Evolutionary conservation across 2,888 invertebrate species (phyloP).

Genomic region (Mayetiola destructor): DNA sequence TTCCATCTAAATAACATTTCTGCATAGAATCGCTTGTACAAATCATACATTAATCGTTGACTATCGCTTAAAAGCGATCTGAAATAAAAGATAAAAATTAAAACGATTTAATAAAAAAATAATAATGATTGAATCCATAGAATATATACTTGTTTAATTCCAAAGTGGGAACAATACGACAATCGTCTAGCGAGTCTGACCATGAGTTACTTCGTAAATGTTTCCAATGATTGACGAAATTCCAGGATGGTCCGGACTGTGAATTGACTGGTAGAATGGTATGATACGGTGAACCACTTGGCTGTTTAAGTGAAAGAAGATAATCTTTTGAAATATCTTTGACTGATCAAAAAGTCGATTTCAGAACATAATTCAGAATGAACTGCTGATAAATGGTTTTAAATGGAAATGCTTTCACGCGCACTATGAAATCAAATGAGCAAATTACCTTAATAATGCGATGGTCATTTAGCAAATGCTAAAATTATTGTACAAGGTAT

Average conservation of each 20-base stretch:
- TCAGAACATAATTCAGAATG: no score
- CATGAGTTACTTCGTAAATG: slow-evolving; percentile 71
- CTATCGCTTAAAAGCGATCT: slow-evolving; percentile 27
- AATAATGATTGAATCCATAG: slow-evolving; percentile 19
- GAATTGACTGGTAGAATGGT: slow-evolving; percentile 74
- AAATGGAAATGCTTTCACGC: not conserved
- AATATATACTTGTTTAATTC: slow-evolving; percentile 18
- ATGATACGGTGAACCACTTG: slow-evolving; percentile 76
- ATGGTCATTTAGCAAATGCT: no score
- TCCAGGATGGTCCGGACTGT: slow-evolving; percentile 51
- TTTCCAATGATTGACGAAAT: slow-evolving; percentile 48
- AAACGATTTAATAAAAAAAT: not conserved
- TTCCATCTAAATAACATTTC: slow-evolving; percentile 80
- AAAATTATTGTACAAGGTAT: no score
- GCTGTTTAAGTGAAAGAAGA: slow-evolving; percentile 34
- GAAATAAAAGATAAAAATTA: not conserved
- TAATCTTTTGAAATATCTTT: not conserved
- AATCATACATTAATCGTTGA: slow-evolving; percentile 47
- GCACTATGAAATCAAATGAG: no score
- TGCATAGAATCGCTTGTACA: slow-evolving; percentile 75
- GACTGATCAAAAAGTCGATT: no score
- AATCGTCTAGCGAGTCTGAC: slow-evolving; percentile 71
- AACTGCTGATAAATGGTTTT: no score
- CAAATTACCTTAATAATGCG: no score
- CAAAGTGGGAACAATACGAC: slow-evolving; percentile 14